Conservation (phyloP, 2,888 invertebrate species). For the Drosophila mettleri region DNA sequence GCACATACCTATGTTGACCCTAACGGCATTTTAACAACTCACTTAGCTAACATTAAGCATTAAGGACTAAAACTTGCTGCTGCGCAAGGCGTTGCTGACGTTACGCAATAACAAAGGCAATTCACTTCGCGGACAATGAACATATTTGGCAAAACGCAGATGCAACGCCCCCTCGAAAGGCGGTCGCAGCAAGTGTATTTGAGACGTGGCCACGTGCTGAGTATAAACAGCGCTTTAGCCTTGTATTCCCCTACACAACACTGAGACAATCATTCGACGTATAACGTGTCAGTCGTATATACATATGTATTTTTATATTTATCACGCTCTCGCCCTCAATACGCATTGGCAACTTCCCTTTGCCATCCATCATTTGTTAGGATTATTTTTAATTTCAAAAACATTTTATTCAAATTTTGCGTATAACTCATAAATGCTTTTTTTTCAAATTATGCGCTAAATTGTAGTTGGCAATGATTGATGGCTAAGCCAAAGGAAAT, state of each 20-base stretch:
- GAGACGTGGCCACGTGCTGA: conserved; percentile 30
- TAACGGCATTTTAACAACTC: conserved; percentile 38
- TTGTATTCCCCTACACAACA: background rate
- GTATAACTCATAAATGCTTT: conserved; percentile 33
- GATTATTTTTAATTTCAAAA: conserved; percentile 28
- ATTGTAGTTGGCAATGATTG: conserved; percentile 75
- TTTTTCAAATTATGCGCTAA: conserved; percentile 68
- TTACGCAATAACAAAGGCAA: conserved; percentile 41
- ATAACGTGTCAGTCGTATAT: background rate
- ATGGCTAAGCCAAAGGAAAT: conserved; percentile 49
- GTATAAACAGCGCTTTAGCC: conserved; percentile 34
- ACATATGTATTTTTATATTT: conserved; percentile 12
- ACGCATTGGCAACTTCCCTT: background rate
- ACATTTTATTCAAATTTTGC: conserved; percentile 20
- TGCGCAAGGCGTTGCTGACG: conserved; percentile 10
- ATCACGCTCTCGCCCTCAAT: background rate
- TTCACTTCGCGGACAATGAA: conserved; percentile 34
- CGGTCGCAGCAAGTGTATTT: background rate
- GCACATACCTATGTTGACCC: conserved; percentile 35
- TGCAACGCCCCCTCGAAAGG: conserved; percentile 17
- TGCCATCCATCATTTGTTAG: conserved; percentile 32
- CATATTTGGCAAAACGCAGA: conserved; percentile 43
- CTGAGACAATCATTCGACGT: conserved; percentile 16
- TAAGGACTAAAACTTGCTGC: conserved; percentile 36
- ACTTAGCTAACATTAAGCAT: conserved; percentile 42